These are phyloP conservation scores for Spea multiplicata DNA, from an alignment of 2,113 vertebrate species.

Conservation along the genomic window DNA sequence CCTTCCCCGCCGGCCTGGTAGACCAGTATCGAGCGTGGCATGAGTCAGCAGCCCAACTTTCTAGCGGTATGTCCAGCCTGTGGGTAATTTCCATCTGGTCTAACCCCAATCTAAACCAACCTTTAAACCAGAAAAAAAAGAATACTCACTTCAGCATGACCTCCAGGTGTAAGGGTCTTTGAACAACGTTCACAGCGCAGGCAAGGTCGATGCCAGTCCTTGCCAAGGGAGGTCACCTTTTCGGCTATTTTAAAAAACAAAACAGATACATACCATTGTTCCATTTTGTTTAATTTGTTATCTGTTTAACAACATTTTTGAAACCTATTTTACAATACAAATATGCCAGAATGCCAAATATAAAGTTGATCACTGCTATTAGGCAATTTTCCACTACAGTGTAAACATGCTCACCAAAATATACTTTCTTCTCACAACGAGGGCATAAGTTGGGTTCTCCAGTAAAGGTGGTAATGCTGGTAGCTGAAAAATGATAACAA, in stretches of 20 bases:
- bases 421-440: conserved; percentile 89
- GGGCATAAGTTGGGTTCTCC: conserved; percentile 93
- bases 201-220: conserved; percentile 96
- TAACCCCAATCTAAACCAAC: background rate
- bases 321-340: background rate
- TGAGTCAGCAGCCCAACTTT: too few relatives aligned
- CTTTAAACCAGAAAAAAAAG: background rate
- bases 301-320: too few relatives aligned
- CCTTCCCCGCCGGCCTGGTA: too few relatives aligned
- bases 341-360: background rate
- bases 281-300: too few relatives aligned
- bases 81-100: too few relatives aligned
- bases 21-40: too few relatives aligned
- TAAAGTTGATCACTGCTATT: too few relatives aligned
- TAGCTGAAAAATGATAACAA: conserved; percentile 66
- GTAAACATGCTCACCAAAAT: conserved; percentile 81
- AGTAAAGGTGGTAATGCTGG: conserved; percentile 88
- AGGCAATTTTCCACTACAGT: too few relatives aligned
- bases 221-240: conserved; percentile 96
- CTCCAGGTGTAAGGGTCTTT: conserved; percentile 88
- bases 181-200: conserved; percentile 91
- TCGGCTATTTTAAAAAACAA: conserved; percentile 69
- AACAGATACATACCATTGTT: background rate
- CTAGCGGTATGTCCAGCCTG: too few relatives aligned
- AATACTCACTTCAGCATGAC: conserved; percentile 90